These are phyloP conservation scores for Sciurus vulgaris DNA, from an alignment of 2,797 vertebrate genomes.

Conservation along the genomic window DNA sequence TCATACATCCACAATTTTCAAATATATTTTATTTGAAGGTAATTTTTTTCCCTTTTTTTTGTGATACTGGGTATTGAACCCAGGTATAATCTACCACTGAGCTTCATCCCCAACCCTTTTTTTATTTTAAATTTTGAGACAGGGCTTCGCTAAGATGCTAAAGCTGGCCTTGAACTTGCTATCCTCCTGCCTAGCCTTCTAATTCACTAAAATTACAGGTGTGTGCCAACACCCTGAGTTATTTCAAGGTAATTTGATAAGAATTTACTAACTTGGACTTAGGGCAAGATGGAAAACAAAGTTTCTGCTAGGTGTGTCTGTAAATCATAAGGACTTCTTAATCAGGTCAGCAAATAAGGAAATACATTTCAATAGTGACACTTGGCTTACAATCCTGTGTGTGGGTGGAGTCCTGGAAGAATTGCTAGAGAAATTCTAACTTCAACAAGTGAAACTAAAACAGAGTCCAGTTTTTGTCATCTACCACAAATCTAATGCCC, in stretches of 20 bases:
- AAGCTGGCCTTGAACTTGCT: too few relatives aligned
- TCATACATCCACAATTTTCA: constrained; percentile 21
- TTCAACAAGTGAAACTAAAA: constrained; percentile 81
- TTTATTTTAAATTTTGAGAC: too few relatives aligned
- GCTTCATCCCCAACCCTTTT: too few relatives aligned
- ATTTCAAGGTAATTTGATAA: constrained; percentile 38
- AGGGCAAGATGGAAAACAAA: constrained; percentile 34
- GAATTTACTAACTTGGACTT: constrained; percentile 14
- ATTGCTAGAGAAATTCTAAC: constrained; percentile 66
- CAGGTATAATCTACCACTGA: too few relatives aligned
- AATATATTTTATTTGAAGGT: constrained; percentile 45
- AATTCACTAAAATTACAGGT: too few relatives aligned
- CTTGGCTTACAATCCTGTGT: constrained; percentile 28
- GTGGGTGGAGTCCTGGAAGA: constrained; percentile 60
- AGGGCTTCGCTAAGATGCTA: too few relatives aligned
- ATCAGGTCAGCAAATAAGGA: constrained; percentile 69
- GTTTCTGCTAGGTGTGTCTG: constrained; percentile 62
- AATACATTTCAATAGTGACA: constrained; percentile 63
- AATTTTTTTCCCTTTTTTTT: not conserved
- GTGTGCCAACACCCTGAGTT: too few relatives aligned
- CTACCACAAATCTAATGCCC: constrained; percentile 66
- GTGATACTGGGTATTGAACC: too few relatives aligned
- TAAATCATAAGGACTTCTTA: constrained; percentile 67
- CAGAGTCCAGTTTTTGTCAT: constrained; percentile 69
- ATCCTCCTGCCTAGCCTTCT: too few relatives aligned